These are phyloP conservation scores for Aspidoscelis tigris DNA, from an alignment of 2,113 vertebrate genomes.

Conservation along the genomic window DNA sequence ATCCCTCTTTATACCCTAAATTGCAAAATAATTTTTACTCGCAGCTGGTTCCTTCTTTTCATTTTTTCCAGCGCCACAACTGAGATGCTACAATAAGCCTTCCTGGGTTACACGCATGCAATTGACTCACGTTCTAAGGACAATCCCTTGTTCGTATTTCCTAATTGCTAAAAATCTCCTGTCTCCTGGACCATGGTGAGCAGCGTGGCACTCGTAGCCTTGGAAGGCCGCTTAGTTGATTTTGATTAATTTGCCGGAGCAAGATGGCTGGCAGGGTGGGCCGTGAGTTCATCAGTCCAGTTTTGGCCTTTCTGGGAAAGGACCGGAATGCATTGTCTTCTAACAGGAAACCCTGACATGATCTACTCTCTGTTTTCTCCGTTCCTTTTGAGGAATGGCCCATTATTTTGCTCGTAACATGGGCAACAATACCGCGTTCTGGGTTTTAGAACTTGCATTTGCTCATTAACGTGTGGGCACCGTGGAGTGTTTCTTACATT, in stretches of 20 bases:
- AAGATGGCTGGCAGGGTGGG: constrained; percentile 41
- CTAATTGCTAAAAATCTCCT: constrained; percentile 53
- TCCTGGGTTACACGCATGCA: constrained; percentile 54
- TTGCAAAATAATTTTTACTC: constrained; percentile 46
- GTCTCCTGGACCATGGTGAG: no score
- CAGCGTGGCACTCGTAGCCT: no score
- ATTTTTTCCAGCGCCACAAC: neutral
- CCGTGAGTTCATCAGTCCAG: constrained; percentile 37
- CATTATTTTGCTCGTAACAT: neutral
- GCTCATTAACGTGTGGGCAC: neutral
- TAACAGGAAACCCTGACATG: constrained; percentile 4
- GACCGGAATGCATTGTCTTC: neutral
- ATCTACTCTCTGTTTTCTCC: neutral
- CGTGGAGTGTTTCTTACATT: neutral
- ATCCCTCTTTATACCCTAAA: neutral
- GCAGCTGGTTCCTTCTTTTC: constrained; percentile 40
- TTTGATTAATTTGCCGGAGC: constrained; percentile 61
- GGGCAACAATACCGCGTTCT: neutral
- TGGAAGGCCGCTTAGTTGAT: constrained; percentile 46
- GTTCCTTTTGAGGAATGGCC: neutral
- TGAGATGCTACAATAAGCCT: constrained; percentile 39
- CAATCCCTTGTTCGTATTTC: constrained; percentile 55
- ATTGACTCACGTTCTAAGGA: constrained; percentile 66
- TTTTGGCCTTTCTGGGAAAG: constrained; percentile 35
- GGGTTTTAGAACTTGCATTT: neutral